Evolutionary conservation across 2,888 invertebrate species (phyloP).

Genomic region (Octonoba sinensis): DNA sequence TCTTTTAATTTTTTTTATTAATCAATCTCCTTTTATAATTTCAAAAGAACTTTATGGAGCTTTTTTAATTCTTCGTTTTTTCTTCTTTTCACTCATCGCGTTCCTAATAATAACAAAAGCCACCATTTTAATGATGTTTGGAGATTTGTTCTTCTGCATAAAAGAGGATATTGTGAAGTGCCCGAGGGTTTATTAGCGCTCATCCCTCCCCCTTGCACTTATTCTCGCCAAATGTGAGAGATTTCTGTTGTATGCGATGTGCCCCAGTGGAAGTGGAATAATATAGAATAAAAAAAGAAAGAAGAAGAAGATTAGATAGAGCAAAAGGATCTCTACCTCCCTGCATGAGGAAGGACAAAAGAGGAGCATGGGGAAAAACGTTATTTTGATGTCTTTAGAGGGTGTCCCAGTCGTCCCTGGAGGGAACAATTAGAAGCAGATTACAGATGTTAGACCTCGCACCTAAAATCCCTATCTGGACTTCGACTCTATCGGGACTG

Average conservation of each 20-base stretch:
- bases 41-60: background rate
- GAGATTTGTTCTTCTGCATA: slow-evolving; percentile 46
- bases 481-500: background rate
- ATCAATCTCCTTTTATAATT: slow-evolving; percentile 47
- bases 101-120: slow-evolving; percentile 56
- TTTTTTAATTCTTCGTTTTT: background rate
- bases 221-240: background rate
- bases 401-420: slow-evolving; percentile 49
- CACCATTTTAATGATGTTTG: slow-evolving; percentile 62
- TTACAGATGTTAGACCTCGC: slow-evolving; percentile 60
- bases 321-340: background rate
- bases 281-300: background rate
- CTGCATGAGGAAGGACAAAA: background rate
- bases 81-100: background rate
- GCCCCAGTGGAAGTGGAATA: background rate
- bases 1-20: slow-evolving; percentile 50
- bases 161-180: slow-evolving; percentile 50
- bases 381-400: slow-evolving; percentile 43
- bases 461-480: slow-evolving; percentile 49
- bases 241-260: background rate
- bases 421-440: slow-evolving; percentile 62
- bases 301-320: background rate
- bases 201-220: slow-evolving; percentile 5
- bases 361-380: slow-evolving; percentile 1
- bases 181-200: slow-evolving; percentile 54